Conservation (phyloP, 37 sponge, comb jelly and placozoan genomes). For the Eunapius fragilis region DNA sequence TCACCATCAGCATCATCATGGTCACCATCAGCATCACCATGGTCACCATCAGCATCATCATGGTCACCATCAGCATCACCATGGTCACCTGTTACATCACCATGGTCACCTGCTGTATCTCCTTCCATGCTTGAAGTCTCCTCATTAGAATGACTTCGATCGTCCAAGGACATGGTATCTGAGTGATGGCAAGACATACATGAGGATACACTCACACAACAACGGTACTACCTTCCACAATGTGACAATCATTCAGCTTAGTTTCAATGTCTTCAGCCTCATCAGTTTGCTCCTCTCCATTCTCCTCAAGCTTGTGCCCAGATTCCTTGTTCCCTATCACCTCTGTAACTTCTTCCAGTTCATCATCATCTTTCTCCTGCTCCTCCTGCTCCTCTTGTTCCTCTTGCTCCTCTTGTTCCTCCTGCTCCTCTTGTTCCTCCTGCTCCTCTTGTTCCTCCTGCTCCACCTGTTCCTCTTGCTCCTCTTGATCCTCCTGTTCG, state of each 20-base stretch:
- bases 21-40: too few relatives aligned
- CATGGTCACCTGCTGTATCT: too few relatives aligned
- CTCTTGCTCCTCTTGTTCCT: slow-evolving; percentile 10
- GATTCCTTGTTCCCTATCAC: too few relatives aligned
- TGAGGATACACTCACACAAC: neutral
- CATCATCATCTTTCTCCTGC: neutral
- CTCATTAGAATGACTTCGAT: too few relatives aligned
- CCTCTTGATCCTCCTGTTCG: neutral
- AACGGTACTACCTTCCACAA: neutral
- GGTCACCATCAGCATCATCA: too few relatives aligned
- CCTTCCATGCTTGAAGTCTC: too few relatives aligned
- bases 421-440: neutral
- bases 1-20: too few relatives aligned
- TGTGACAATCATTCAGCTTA: neutral
- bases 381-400: neutral
- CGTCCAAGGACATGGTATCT: too few relatives aligned
- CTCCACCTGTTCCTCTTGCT: neutral
- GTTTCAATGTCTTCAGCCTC: neutral
- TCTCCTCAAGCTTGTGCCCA: neutral
- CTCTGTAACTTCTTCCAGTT: neutral
- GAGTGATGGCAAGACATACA: neutral
- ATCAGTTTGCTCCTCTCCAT: too few relatives aligned
- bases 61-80: too few relatives aligned
- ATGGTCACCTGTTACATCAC: too few relatives aligned
- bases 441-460: slow-evolving; percentile 1